Base-by-base conservation (phyloP, 2,113 vertebrate genomes). In the Monarcha castaneiventris region DNA sequence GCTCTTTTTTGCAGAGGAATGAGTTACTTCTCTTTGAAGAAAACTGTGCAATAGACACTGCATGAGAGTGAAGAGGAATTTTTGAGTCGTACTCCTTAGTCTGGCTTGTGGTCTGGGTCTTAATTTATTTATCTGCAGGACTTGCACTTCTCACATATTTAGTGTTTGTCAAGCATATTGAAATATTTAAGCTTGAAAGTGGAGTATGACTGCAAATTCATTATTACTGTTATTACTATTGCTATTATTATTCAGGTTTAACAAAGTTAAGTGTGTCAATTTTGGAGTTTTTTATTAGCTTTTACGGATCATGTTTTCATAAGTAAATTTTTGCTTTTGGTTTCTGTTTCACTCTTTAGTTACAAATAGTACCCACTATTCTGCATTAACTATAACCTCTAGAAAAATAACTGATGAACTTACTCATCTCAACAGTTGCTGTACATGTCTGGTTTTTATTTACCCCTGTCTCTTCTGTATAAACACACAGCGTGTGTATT, bases 281-380 rank as follows among this genome's bases (percentile, higher is more conserved):
- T 81, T 55, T 26, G 27, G 16, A 56, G 4, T 0, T 10, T 55
- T 90, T 73, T 27, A 52, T 20, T 61, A 16, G 1, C 20, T 87
- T 84, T 73, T 64, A 72, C 52, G 29, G 29, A 35, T 67, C 13
- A 19, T 18, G 1, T 12, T 75, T 92, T 85, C 75, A 33, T 93
- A 93, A 84, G 33, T 30, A 77, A 74, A 61, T 75, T 63, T 39
- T 80, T 94, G 49, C 8, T 93, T 94, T 91, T 90, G 30, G 29
- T 93, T 94, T 94, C 77, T 69, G 30, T 76, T 96, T 94, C 94
- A 71, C 17, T 76, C 56, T 39, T 67, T 37, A 66, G 21, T n/a
- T 95, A 51, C 44, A 85, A 90, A 85, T 11, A 80, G 39, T 33
- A 27, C 25, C 71, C 62, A 41, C 33, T 92, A 63, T 71, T 86